These are phyloP conservation scores for Leucozona laternaria DNA, from an alignment of 2,888 invertebrate genomes.

Conservation along the genomic window DNA sequence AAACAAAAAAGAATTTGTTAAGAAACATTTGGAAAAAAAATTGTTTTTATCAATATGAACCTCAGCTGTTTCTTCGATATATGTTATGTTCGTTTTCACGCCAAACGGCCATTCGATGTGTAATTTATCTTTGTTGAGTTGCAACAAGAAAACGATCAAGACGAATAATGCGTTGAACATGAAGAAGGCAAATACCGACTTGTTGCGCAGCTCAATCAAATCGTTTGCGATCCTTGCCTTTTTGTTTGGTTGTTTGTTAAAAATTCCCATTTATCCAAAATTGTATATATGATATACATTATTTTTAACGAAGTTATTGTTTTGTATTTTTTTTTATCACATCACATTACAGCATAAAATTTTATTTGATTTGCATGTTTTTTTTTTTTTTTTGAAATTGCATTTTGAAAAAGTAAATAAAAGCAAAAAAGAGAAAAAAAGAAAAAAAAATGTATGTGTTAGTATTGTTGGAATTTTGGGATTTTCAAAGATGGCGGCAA, in stretches of 20 bases:
- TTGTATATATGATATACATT: no score
- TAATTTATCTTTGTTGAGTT: conserved; percentile 99
- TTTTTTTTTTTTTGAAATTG: conserved; percentile 38
- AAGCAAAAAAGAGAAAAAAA: conserved; percentile 77
- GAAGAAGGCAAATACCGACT: conserved; percentile 98
- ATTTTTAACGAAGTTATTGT: conserved; percentile 23
- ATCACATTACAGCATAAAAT: conserved; percentile 79
- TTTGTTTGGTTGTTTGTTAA: conserved; percentile 78
- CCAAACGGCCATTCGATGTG: conserved; percentile 99
- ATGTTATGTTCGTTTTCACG: conserved; percentile 97
- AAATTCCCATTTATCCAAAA: conserved; percentile 55
- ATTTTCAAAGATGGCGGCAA: conserved; percentile 77
- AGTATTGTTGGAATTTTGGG: conserved; percentile 80
- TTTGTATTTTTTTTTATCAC: conserved; percentile 61
- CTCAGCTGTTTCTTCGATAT: conserved; percentile 96
- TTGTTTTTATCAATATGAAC: conserved; percentile 84
- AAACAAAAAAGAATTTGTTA: conserved; percentile 58
- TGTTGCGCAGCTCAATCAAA: conserved; percentile 97
- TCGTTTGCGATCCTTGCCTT: conserved; percentile 95
- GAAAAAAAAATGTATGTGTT: conserved; percentile 81
- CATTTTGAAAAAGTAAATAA: conserved; percentile 68
- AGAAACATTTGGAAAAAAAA: conserved; percentile 72
- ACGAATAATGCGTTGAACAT: conserved; percentile 99
- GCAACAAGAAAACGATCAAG: conserved; percentile 98
- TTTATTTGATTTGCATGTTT: conserved; percentile 62